Base-by-base conservation (phyloP, 2,113 vertebrate genomes). In the Pterocles gutturalis region DNA sequence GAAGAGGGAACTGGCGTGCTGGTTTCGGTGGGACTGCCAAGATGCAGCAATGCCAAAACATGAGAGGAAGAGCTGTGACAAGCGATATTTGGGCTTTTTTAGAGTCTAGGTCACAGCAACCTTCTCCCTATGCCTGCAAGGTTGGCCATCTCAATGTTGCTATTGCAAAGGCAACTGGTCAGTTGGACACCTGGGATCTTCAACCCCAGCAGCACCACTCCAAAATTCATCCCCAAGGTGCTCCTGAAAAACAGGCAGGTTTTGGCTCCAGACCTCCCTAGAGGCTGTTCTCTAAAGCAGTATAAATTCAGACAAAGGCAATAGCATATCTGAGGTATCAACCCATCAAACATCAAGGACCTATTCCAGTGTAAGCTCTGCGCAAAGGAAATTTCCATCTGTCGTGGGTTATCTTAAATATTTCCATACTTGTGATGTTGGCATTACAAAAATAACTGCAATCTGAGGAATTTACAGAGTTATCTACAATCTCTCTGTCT, bases 341-440 rank as follows among this genome's bases (percentile, higher is more conserved):
- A 66, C 31, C n/a, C 46, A 55, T 46, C 78, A 45, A 61, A 83
- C 14, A 55, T 53, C 69, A 61, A 75, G 20, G 34, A 77, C 34
- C 62, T 83, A 41, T 34, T 45, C 38, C 57, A 75, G 18, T 18
- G 18, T 16, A 69, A 90, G 28, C 29, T 51, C 55, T 11, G 2
- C 0, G 5, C 38, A 83, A 90, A 85, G 41, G 51, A 94, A 91
- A 90, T 89, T 94, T 83, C 84, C 95, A 89, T 96, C 90, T 96
- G 93, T 91, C 78, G 85, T 54, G 58, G n/a, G 71, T 95, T 96
- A 91, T 54, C 82, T 54, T 81, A 97, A 97, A 83, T 43, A 90
- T 90, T 97, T 94, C 92, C 92, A 93, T 80, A 70, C 82, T 93
- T 65, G 58, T 81, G 82, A 54, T 86, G 82, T 7, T 4, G 2